These are phyloP conservation scores for Cyprinodon diabolis DNA, from an alignment of 2,797 vertebrate species.

Conservation along the genomic window DNA sequence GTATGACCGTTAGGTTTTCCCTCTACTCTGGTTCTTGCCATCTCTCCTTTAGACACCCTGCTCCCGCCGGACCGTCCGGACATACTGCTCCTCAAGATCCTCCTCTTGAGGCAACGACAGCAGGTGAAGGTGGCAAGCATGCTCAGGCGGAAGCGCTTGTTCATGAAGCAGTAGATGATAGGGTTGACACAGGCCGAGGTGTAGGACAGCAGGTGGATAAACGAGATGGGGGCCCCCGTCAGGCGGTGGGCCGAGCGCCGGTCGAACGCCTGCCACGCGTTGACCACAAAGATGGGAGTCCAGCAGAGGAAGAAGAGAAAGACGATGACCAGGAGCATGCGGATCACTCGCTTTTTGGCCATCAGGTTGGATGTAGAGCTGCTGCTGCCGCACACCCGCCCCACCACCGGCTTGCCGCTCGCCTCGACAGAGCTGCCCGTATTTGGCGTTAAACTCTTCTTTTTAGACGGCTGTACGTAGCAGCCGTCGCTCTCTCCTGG, in stretches of 20 bases:
- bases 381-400: slow-evolving; percentile 82
- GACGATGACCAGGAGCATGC: slow-evolving; percentile 97
- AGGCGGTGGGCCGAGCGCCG: slow-evolving; percentile 83
- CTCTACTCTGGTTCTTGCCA: not conserved
- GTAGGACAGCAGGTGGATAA: slow-evolving; percentile 96
- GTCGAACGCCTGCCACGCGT: slow-evolving; percentile 95
- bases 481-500: slow-evolving; percentile 89
- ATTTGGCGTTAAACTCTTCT: slow-evolving; percentile 56
- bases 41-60: slow-evolving; percentile 26
- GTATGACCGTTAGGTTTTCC: slow-evolving; percentile 77
- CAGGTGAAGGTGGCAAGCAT: slow-evolving; percentile 90
- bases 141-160: slow-evolving; percentile 91
- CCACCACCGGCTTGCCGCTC: slow-evolving; percentile 49
- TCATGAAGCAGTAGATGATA: slow-evolving; percentile 99
- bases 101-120: slow-evolving; percentile 57
- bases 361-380: slow-evolving; percentile 86
- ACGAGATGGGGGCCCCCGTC: slow-evolving; percentile 95
- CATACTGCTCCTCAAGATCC: not conserved
- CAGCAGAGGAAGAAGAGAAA: slow-evolving; percentile 96
- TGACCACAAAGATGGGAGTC: slow-evolving; percentile 94
- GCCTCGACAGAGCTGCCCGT: not conserved
- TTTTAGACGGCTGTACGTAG: slow-evolving; percentile 85
- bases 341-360: slow-evolving; percentile 96
- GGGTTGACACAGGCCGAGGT: slow-evolving; percentile 96
- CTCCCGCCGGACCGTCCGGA: slow-evolving; percentile 29